Conservation (phyloP, 2,113 vertebrate species). For the Rhynchopsitta pachyrhyncha region DNA sequence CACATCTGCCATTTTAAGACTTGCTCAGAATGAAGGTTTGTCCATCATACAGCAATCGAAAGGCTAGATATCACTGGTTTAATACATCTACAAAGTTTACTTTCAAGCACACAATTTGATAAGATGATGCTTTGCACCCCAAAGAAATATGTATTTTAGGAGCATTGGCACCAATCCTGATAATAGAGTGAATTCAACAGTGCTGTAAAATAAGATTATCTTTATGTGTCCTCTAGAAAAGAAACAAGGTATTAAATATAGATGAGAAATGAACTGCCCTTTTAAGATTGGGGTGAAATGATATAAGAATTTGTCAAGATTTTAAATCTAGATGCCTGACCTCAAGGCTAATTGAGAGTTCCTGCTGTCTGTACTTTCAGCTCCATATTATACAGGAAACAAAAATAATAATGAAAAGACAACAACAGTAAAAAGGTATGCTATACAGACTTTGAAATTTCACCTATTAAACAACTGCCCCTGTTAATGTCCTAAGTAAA, state of each 20-base stretch:
- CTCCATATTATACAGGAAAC: background rate
- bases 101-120: background rate
- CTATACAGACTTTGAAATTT: background rate
- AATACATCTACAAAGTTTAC: background rate
- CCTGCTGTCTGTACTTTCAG: background rate
- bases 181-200: background rate
- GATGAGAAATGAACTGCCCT: constrained; percentile 22
- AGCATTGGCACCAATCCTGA: background rate
- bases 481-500: background rate
- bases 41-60: background rate
- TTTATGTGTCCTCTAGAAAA: background rate
- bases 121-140: background rate
- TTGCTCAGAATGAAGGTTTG: background rate
- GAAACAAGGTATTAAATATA: constrained; percentile 35
- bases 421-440: background rate
- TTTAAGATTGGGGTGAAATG: constrained; percentile 41
- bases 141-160: background rate
- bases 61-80: background rate
- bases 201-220: constrained; percentile 21
- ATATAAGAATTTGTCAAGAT: constrained; percentile 16
- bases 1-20: background rate
- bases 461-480: background rate
- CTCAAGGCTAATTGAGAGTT: constrained; percentile 36
- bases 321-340: constrained; percentile 39
- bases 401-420: background rate